Evolutionary conservation across 2,888 invertebrate genomes (phyloP), one percentile per base, ranked within the genome.

Genomic region (Hybos culiciformis): DNA sequence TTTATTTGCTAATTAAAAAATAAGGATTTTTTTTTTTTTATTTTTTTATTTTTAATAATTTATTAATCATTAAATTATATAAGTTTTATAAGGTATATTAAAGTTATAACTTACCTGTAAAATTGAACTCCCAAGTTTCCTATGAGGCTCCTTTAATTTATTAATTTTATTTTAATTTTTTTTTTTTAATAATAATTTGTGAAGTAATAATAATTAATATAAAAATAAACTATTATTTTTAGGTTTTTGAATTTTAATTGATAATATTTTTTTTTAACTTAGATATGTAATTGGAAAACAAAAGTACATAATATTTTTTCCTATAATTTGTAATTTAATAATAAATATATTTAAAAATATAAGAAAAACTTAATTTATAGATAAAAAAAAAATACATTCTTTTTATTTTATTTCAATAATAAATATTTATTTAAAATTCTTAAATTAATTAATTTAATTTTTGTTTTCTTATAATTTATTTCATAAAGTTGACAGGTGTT

Each of bases 121-220:
- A 23, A 23, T 23, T 23, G 62, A 62, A 60, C 55, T 56, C 54
- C 55, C 59, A 62, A 57, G 60, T 64, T 64, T 62, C 63, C 65
- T 63, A 64, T 61, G 64, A 64, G 65, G 65, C 64, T 64, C 61
- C 59, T 60, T 56, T 23, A 41, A 33, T 39, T 31, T 29, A 12
- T 37, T 18, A 29, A 11, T 42, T 24, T 40, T 46, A 40, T 44
- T 37, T 21, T 5, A 34, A 18, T 26, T 37, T 37, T 21, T 42
- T 37, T 40, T 46, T 44, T 42, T 39, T 21, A 41, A 9, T 37
- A n/a, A n/a, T 26, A 12, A 12, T 26, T 26, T 26, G 7, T 26
- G 26, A 12, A 26, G 12, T 12, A 12, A 12, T 26, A 5, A 26
- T 7, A 26, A 5, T 26, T 5, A 5, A 26, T 12, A 26, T 7